Percentiles rank a stretch among this genome's conserved stretches.
These are phyloP conservation scores for Drosophila insularis DNA, from an alignment of 1,140 invertebrate genomes.

Conservation along the genomic window DNA sequence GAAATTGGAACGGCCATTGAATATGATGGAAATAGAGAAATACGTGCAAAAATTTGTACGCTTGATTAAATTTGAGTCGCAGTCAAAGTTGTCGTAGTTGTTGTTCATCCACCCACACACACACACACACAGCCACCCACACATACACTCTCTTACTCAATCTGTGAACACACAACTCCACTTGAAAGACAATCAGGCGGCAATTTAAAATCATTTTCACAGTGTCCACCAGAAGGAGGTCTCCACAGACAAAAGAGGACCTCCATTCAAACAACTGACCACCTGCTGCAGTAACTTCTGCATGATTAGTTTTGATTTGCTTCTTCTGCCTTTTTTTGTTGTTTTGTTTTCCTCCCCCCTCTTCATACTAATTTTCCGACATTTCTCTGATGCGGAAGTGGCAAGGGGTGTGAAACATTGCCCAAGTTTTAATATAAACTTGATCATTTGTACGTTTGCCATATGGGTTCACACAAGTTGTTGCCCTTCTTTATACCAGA, in stretches of 20 bases:
- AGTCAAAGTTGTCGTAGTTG: constrained; percentile 35
- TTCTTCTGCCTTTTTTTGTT: constrained; percentile 59
- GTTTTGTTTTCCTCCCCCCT: neutral
- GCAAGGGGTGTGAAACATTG: neutral
- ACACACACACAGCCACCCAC: constrained; percentile 4
- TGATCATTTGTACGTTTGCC: constrained; percentile 16
- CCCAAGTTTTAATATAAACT: constrained; percentile 21
- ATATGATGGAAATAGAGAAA: constrained; percentile 69
- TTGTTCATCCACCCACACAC: neutral
- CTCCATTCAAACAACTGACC: constrained; percentile 27
- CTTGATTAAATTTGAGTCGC: constrained; percentile 78
- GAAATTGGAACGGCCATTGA: constrained; percentile 61
- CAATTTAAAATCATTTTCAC: constrained; percentile 80
- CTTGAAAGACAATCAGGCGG: constrained; percentile 77
- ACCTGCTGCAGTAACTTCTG: constrained; percentile 77
- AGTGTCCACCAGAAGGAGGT: constrained; percentile 51
- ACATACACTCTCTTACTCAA: constrained; percentile 40
- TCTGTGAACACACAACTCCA: constrained; percentile 53
- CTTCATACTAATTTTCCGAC: neutral
- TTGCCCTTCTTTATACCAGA: neutral
- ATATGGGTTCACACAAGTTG: constrained; percentile 25
- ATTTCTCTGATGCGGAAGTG: neutral
- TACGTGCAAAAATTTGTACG: constrained; percentile 78
- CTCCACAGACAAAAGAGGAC: constrained; percentile 31
- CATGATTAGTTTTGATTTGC: constrained; percentile 80